These are phyloP conservation scores for Rhorus exstirpatorius DNA, from an alignment of 2,888 invertebrate genomes.

Conservation along the genomic window DNA sequence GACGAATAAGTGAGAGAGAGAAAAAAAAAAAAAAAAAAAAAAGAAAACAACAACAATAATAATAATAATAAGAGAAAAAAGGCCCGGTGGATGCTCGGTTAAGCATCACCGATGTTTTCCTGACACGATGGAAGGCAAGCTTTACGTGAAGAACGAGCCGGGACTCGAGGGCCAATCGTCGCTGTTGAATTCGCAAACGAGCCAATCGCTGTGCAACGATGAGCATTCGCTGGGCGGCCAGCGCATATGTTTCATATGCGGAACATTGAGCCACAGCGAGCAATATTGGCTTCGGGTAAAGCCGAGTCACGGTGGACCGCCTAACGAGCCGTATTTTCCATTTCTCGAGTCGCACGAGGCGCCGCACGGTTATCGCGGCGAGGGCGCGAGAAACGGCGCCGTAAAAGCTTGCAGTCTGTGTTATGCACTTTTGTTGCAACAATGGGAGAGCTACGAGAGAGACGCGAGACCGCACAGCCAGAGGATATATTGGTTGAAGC, in stretches of 20 bases:
- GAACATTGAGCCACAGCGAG: constrained; percentile 90
- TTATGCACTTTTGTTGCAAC: constrained; percentile 94
- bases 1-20: too few species aligned
- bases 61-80: constrained; percentile 14
- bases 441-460: constrained; percentile 96
- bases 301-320: constrained; percentile 89
- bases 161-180: constrained; percentile 86
- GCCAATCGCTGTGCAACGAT: constrained; percentile 64
- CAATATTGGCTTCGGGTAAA: constrained; percentile 89
- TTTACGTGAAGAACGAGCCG: constrained; percentile 91
- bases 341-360: constrained; percentile 96
- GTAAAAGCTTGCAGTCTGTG: constrained; percentile 95
- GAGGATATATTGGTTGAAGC: constrained; percentile 96
- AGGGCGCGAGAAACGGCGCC: constrained; percentile 83
- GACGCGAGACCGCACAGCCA: constrained; percentile 94
- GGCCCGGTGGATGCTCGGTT: not conserved
- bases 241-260: constrained; percentile 91
- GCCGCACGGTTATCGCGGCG: constrained; percentile 91
- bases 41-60: not conserved
- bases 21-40: not conserved
- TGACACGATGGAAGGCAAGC: constrained; percentile 88
- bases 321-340: constrained; percentile 94
- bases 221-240: constrained; percentile 74
- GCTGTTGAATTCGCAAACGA: constrained; percentile 74
- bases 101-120: constrained; percentile 81